Percentiles rank a stretch among this genome's conserved stretches.
These are phyloP conservation scores for Plusia festucae DNA, from an alignment of 2,888 invertebrate genomes.

Conservation along the genomic window DNA sequence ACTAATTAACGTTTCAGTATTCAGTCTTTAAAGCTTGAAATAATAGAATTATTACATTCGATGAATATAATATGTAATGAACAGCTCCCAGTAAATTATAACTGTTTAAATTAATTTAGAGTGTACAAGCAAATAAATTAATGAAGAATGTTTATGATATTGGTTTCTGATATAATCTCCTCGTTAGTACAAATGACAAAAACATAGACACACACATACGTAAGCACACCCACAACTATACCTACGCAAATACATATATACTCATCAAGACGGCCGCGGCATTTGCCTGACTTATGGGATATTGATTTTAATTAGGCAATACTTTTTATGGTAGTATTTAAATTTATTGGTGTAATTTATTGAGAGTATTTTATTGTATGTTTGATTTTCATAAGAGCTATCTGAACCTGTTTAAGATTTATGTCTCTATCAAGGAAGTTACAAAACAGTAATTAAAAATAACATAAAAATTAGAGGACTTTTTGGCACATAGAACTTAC, in stretches of 20 bases:
- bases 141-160: conserved; percentile 48
- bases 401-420: conserved; percentile 38
- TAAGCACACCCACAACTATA: conserved; percentile 16
- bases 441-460: conserved; percentile 1
- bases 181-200: conserved; percentile 39
- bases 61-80: background rate
- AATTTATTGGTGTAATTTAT: conserved; percentile 50
- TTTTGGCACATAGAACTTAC: background rate
- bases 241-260: conserved; percentile 56
- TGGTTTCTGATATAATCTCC: conserved; percentile 37
- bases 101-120: conserved; percentile 2
- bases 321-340: conserved; percentile 48
- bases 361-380: conserved; percentile 44
- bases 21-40: background rate
- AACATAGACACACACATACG: background rate
- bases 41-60: too few relatives aligned
- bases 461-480: background rate
- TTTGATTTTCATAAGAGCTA: conserved; percentile 45
- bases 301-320: conserved; percentile 54
- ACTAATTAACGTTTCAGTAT: too few relatives aligned
- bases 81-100: background rate
- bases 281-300: conserved; percentile 51
- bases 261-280: conserved; percentile 34
- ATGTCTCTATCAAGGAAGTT: conserved; percentile 39
- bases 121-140: conserved; percentile 23